Conservation (phyloP, 2,113 vertebrate species). For the Chlorodrepanis virens region DNA sequence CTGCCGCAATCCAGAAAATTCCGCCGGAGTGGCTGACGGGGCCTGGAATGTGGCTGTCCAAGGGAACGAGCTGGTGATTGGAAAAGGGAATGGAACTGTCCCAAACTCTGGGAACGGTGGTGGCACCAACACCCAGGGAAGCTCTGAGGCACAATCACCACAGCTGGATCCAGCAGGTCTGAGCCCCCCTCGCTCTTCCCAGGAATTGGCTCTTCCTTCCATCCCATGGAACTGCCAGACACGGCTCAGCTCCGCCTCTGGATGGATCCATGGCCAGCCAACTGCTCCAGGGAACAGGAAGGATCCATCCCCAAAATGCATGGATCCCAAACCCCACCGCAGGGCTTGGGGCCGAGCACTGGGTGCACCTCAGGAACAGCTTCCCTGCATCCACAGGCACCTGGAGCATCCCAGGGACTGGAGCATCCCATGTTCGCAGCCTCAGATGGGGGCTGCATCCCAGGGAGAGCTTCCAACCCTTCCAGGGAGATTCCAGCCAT, state of each 20-base stretch:
- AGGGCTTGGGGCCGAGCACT: rapidly evolving
- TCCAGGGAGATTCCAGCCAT: not conserved
- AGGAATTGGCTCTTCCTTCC: not conserved
- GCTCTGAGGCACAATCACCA: not conserved
- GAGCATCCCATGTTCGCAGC: rapidly evolving
- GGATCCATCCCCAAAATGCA: not conserved
- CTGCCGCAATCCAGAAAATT: not conserved
- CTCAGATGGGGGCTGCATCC: too few relatives aligned
- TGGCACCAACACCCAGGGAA: rapidly evolving
- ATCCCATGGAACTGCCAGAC: not conserved
- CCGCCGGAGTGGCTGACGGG: not conserved
- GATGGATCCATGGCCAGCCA: not conserved
- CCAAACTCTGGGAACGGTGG: rapidly evolving
- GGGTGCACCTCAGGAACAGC: not conserved
- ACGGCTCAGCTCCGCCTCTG: not conserved
- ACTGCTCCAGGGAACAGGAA: not conserved
- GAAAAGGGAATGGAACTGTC: not conserved
- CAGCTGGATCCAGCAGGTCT: not conserved
- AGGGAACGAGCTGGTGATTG: not conserved
- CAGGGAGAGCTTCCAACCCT: not conserved
- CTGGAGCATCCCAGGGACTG: not conserved
- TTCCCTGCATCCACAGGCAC: not conserved
- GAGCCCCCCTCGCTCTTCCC: rapidly evolving
- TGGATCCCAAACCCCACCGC: not conserved
- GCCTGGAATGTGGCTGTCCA: not conserved